phyloP scores from a whole-genome alignment of 2,113 vertebrate genomes.

The Osmerus eperlanus region DNA sequence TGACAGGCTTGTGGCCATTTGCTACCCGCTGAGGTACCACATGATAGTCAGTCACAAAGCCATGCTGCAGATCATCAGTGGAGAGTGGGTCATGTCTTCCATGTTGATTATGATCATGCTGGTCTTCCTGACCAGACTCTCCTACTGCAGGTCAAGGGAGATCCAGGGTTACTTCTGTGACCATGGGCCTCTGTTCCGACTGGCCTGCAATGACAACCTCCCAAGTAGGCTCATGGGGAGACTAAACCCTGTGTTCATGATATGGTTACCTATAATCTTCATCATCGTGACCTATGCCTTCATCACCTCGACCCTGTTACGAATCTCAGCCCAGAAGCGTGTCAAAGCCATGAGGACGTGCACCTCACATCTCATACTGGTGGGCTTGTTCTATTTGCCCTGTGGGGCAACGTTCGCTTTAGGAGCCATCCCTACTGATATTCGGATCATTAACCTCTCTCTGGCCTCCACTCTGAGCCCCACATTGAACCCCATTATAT shows the following conservation, averaged over 20 bases:
- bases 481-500: conserved; percentile 51
- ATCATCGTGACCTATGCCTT: conserved; percentile 42
- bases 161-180: conserved; percentile 68
- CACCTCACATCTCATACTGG: conserved; percentile 28
- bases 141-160: conserved; percentile 55
- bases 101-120: neutral
- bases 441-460: conserved; percentile 65
- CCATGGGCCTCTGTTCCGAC: conserved; percentile 51
- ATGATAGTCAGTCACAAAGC: conserved; percentile 47
- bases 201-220: conserved; percentile 60
- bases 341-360: conserved; percentile 38
- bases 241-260: conserved; percentile 11
- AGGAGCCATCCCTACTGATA: conserved; percentile 41
- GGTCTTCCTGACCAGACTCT: conserved; percentile 55
- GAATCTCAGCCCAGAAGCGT: conserved; percentile 17
- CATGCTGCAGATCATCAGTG: conserved; percentile 51
- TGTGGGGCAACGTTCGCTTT: conserved; percentile 19
- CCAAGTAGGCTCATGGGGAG: conserved; percentile 25
- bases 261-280: conserved; percentile 41
- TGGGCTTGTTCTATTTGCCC: conserved; percentile 31
- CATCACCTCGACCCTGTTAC: conserved; percentile 35
- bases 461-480: conserved; percentile 44
- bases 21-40: conserved; percentile 50
- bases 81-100: conserved; percentile 48
- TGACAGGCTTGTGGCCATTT: conserved; percentile 69